These are phyloP conservation scores for Pelusios castaneus DNA, from an alignment of 2,113 vertebrate species.

Conservation along the genomic window DNA sequence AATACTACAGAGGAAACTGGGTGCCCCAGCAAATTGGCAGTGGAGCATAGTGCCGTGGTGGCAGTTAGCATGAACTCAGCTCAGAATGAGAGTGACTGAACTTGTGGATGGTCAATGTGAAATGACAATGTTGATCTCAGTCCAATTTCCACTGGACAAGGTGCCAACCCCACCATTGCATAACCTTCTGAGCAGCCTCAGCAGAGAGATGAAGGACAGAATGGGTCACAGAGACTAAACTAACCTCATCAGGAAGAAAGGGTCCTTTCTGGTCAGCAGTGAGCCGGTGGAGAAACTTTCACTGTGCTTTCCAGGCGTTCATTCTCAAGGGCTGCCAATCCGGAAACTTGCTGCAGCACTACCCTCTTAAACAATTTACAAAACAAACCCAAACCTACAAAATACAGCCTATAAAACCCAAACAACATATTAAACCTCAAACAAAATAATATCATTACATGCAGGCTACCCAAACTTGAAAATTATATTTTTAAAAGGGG, in stretches of 20 bases:
- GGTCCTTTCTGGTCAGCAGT: not conserved
- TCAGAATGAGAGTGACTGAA: not conserved
- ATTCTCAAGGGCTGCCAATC: too few relatives aligned
- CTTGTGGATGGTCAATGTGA: not conserved
- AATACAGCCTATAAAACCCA: not conserved
- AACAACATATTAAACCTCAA: not conserved
- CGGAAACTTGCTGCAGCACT: too few relatives aligned
- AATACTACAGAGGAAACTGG: not conserved
- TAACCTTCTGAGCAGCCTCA: not conserved
- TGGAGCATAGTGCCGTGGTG: not conserved
- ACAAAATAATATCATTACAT: not conserved
- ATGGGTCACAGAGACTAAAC: not conserved
- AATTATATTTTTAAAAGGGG: not conserved
- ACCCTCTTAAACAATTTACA: not conserved
- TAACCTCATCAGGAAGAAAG: not conserved
- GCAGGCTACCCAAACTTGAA: not conserved
- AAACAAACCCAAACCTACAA: not conserved
- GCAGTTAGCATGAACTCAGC: not conserved
- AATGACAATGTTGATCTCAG: not conserved
- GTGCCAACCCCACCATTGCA: not conserved
- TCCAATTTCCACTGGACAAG: not conserved
- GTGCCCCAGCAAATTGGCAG: not conserved
- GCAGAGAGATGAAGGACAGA: not conserved
- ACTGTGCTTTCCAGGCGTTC: not conserved
- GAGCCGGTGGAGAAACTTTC: not conserved